Evolutionary conservation across 2,797 vertebrate species (phyloP).

Genomic region (Hyperoplus immaculatus): DNA sequence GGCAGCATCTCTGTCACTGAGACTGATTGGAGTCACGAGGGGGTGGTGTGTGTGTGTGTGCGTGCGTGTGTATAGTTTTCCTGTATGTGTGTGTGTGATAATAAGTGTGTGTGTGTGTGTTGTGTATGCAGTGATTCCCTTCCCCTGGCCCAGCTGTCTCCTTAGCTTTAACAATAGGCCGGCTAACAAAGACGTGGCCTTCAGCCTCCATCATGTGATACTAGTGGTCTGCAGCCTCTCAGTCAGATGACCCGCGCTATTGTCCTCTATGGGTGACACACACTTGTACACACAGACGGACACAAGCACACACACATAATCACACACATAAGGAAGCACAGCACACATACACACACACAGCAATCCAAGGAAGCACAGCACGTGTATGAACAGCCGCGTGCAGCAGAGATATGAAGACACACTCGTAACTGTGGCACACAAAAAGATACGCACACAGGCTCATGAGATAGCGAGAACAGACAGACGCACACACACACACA

Average conservation of each 20-base stretch:
- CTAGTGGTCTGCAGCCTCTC: slow-evolving; percentile 79
- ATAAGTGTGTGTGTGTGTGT: slow-evolving; percentile 31
- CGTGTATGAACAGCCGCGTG: slow-evolving; percentile 32
- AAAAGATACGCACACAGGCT: slow-evolving; percentile 24
- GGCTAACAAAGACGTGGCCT: slow-evolving; percentile 83
- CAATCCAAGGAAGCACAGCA: slow-evolving; percentile 59
- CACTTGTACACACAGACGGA: slow-evolving; percentile 53
- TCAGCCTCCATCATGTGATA: slow-evolving; percentile 84
- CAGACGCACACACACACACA: slow-evolving; percentile 45
- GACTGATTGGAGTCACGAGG: slow-evolving; percentile 82
- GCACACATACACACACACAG: slow-evolving; percentile 25
- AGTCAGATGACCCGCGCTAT: slow-evolving; percentile 82
- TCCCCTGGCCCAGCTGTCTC: slow-evolving; percentile 81
- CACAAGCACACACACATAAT: slow-evolving; percentile 14
- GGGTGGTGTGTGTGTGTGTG: slow-evolving; percentile 50
- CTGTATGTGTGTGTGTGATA: slow-evolving; percentile 48
- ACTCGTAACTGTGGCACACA: background rate
- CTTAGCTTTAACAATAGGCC: slow-evolving; percentile 82
- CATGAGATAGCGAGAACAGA: slow-evolving; percentile 55
- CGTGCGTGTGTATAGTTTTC: slow-evolving; percentile 25
- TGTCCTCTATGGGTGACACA: slow-evolving; percentile 79
- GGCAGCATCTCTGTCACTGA: slow-evolving; percentile 82
- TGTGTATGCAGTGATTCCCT: slow-evolving; percentile 76
- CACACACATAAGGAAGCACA: slow-evolving; percentile 42
- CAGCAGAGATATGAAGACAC: slow-evolving; percentile 46